Conservation (phyloP, 2,888 invertebrate genomes). For the Stictocephala bisonia region DNA sequence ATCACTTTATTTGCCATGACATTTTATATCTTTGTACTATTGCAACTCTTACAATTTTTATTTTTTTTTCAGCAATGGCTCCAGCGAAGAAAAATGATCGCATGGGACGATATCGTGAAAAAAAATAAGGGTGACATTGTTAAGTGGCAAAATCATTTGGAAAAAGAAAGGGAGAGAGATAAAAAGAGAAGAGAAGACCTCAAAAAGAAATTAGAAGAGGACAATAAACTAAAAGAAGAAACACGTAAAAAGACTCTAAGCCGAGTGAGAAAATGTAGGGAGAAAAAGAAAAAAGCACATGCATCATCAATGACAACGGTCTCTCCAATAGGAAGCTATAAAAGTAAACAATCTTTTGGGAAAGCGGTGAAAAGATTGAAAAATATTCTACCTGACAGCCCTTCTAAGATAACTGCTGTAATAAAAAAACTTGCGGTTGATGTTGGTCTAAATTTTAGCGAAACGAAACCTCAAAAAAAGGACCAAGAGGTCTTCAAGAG, state of each 20-base stretch:
- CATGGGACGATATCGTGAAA: background rate
- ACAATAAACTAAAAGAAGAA: background rate
- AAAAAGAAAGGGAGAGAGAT: slow-evolving; percentile 19
- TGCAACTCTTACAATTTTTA: slow-evolving; percentile 17
- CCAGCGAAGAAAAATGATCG: slow-evolving; percentile 18
- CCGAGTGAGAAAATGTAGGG: slow-evolving; percentile 16
- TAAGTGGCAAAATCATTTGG: background rate
- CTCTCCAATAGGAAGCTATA: slow-evolving; percentile 30
- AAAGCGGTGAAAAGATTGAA: slow-evolving; percentile 28
- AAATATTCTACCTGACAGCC: slow-evolving; percentile 26
- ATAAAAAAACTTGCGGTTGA: slow-evolving; percentile 26
- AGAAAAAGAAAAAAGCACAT: slow-evolving; percentile 9
- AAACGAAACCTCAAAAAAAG: slow-evolving; percentile 7
- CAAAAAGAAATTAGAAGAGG: slow-evolving; percentile 23
- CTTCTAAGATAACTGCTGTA: slow-evolving; percentile 22
- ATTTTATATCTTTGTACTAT: background rate
- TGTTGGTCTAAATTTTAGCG: slow-evolving; percentile 10
- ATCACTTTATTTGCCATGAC: background rate
- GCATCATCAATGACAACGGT: slow-evolving; percentile 1
- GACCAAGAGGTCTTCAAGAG: no score
- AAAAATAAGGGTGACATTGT: slow-evolving; percentile 9
- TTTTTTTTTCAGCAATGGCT: slow-evolving; percentile 16
- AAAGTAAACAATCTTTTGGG: slow-evolving; percentile 23
- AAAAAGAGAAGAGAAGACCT: no score
- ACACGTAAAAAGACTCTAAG: background rate